Conservation (phyloP, 2,888 invertebrate genomes). For the Gari tellinella region DNA sequence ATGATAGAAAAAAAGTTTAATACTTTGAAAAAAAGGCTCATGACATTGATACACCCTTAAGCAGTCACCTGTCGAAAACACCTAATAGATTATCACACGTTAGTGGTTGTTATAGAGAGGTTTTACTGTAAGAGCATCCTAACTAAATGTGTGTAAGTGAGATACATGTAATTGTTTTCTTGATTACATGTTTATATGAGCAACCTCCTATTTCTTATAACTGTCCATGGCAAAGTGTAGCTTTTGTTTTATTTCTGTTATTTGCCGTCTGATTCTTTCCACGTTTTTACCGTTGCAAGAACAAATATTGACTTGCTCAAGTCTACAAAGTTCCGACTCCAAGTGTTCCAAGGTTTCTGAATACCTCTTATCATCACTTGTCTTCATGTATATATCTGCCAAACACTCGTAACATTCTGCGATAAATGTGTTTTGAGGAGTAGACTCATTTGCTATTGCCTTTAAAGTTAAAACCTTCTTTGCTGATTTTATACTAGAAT, state of each 20-base stretch:
- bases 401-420: constrained; percentile 35
- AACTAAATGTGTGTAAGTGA: too few species aligned
- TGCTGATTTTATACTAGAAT: constrained; percentile 19
- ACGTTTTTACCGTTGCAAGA: constrained; percentile 29
- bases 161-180: too few species aligned
- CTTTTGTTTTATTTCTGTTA: constrained; percentile 8
- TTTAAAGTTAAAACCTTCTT: constrained; percentile 26
- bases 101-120: too few species aligned
- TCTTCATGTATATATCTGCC: constrained; percentile 29
- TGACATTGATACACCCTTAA: too few species aligned
- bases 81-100: too few species aligned
- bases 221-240: background rate
- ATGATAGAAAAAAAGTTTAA: too few species aligned
- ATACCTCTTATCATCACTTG: constrained; percentile 19
- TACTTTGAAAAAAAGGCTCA: too few species aligned
- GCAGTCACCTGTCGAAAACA: too few species aligned
- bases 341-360: constrained; percentile 29
- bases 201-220: too few species aligned
- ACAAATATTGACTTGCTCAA: constrained; percentile 26
- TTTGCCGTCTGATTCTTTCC: constrained; percentile 25
- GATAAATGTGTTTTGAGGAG: constrained; percentile 42
- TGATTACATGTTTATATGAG: too few species aligned
- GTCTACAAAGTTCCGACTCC: constrained; percentile 42
- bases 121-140: too few species aligned
- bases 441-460: constrained; percentile 12